phyloP scores from a whole-genome alignment of 2,888 invertebrate genomes.

The Thecocarcelia acutangulata region DNA sequence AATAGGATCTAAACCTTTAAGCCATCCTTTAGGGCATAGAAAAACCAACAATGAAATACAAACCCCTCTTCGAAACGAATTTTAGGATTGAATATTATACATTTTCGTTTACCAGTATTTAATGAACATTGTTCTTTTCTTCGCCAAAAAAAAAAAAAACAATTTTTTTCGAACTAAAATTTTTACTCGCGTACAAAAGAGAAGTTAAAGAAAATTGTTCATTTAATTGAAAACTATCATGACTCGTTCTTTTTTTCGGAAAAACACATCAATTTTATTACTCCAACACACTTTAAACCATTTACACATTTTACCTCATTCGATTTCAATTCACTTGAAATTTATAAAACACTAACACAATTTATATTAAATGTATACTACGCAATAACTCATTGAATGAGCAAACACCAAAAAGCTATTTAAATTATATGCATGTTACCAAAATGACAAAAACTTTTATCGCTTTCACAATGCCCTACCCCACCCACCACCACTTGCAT shows the following conservation, averaged over 20 bases:
- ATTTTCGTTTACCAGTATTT: conserved; percentile 82
- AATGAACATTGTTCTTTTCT: conserved; percentile 81
- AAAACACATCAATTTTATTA: conserved; percentile 39
- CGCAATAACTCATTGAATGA: conserved; percentile 8
- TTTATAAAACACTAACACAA: conserved; percentile 5
- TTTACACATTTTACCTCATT: conserved; percentile 23
- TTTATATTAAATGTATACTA: neutral
- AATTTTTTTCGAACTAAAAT: conserved; percentile 22
- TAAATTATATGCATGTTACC: conserved; percentile 42
- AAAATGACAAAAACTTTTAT: conserved; percentile 12
- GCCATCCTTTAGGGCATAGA: conserved; percentile 33
- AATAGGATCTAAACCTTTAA: conserved; percentile 38
- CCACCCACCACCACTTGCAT: neutral
- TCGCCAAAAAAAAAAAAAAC: conserved; percentile 64
- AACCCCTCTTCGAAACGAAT: conserved; percentile 64
- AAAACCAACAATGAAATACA: conserved; percentile 54
- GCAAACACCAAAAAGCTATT: conserved; percentile 15
- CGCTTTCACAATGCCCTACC: neutral
- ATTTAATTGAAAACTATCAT: conserved; percentile 69
- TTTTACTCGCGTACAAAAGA: conserved; percentile 37
- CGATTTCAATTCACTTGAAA: conserved; percentile 20
- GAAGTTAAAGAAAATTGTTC: conserved; percentile 77
- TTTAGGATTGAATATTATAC: conserved; percentile 82
- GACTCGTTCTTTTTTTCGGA: neutral
- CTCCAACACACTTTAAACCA: conserved; percentile 35